A percentile compares a stretch with the other conserved stretches of the same genome.
Evolutionary conservation across 1,140 invertebrate species (phyloP).

Genomic region (Drosophila funebris): DNA sequence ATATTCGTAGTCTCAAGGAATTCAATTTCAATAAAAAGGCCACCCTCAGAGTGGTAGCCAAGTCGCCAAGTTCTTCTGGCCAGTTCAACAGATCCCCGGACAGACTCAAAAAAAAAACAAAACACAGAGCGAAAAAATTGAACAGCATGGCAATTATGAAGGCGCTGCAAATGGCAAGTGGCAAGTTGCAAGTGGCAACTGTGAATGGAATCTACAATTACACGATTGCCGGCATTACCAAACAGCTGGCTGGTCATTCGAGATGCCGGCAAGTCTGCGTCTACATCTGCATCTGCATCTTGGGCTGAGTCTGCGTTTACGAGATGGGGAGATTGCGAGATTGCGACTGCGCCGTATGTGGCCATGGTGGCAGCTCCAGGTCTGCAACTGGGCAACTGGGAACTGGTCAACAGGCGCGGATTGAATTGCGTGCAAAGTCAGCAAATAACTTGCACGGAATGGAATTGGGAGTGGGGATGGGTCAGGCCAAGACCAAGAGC

Average conservation of each 20-base stretch:
- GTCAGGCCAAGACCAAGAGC: background rate
- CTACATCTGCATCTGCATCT: constrained; percentile 5
- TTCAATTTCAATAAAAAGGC: constrained; percentile 15
- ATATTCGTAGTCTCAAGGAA: background rate
- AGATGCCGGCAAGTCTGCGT: constrained; percentile 37
- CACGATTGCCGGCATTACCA: constrained; percentile 51
- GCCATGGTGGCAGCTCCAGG: constrained; percentile 14
- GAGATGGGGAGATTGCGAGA: background rate
- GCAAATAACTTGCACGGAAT: constrained; percentile 59
- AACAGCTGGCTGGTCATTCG: constrained; percentile 29
- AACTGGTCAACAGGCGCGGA: constrained; percentile 6
- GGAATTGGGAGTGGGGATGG: background rate
- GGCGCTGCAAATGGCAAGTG: constrained; percentile 42
- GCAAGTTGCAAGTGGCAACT: constrained; percentile 53
- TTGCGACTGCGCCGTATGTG: constrained; percentile 53
- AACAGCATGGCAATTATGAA: constrained; percentile 52
- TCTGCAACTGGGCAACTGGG: constrained; percentile 33
- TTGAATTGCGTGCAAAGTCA: constrained; percentile 56
- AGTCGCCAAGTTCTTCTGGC: no score
- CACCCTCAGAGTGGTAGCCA: constrained; percentile 17
- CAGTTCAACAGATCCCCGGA: constrained; percentile 1
- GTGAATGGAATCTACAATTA: constrained; percentile 65
- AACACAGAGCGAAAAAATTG: no score
- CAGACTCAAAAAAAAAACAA: background rate
- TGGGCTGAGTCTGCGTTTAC: constrained; percentile 10